Percentiles rank a stretch among this genome's conserved stretches.
These are phyloP conservation scores for Formica selysi DNA, from an alignment of 1,140 invertebrate species.

Conservation along the genomic window DNA sequence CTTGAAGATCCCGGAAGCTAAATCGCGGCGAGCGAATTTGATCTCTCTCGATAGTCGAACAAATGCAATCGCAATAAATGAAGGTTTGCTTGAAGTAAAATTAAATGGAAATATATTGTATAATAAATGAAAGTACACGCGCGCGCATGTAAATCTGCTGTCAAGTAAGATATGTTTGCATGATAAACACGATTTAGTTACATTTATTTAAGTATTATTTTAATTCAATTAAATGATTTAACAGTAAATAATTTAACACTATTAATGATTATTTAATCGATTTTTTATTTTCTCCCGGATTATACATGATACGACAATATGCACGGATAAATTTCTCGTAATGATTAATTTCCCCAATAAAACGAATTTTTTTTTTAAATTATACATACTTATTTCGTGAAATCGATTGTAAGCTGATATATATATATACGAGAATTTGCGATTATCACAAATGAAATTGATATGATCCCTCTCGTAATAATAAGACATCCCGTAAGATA, in stretches of 20 bases:
- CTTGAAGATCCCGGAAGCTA: constrained; percentile 40
- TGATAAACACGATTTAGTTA: neutral
- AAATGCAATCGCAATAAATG: constrained; percentile 54
- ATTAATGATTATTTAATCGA: neutral
- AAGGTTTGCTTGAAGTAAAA: constrained; percentile 6
- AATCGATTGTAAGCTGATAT: neutral
- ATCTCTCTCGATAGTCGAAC: constrained; percentile 17
- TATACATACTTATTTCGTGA: neutral
- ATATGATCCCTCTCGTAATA: neutral
- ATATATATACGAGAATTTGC: neutral
- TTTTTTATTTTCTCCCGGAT: neutral
- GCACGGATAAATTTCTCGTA: neutral
- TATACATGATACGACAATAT: neutral
- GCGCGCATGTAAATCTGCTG: neutral
- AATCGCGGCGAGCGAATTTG: constrained; percentile 12
- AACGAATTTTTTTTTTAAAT: neutral
- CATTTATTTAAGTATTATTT: neutral
- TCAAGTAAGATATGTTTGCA: neutral
- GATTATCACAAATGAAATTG: neutral
- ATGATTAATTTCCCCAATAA: neutral
- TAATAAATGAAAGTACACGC: constrained; percentile 6
- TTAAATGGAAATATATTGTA: neutral
- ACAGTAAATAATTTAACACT: neutral
- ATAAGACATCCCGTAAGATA: neutral
- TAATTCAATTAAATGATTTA: too few species aligned